Conservation (phyloP, 2,113 vertebrate genomes). For the Sylvietta virens region DNA sequence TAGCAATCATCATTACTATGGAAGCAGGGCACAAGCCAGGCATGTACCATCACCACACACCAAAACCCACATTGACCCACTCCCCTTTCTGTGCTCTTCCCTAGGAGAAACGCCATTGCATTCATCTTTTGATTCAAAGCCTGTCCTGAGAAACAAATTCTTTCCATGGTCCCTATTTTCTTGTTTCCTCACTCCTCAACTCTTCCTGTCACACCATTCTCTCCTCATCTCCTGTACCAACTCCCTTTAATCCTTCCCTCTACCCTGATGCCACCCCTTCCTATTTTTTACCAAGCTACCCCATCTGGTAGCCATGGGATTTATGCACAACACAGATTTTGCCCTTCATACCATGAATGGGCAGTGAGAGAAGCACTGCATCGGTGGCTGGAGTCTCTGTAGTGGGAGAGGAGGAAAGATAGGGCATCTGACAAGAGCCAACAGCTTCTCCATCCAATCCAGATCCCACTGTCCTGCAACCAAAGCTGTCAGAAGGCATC, state of each 20-base stretch:
- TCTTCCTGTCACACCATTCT: background rate
- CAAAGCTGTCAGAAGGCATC: background rate
- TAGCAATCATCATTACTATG: background rate
- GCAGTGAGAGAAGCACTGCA: background rate
- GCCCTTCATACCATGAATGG: background rate
- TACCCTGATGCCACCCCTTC: fast-evolving
- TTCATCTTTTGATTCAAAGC: background rate
- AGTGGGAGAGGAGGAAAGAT: background rate
- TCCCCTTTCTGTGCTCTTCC: background rate
- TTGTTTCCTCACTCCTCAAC: background rate
- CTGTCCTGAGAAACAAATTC: background rate
- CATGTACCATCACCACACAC: background rate
- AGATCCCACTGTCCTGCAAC: background rate
- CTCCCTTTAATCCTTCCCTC: background rate
- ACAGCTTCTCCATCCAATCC: background rate
- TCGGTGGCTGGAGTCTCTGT: background rate
- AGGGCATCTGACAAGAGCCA: background rate
- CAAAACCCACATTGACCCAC: background rate
- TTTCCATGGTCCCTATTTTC: fast-evolving
- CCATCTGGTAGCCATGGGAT: background rate
- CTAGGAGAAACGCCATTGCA: background rate
- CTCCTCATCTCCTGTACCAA: background rate
- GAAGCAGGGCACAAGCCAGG: background rate
- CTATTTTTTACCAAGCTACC: background rate
- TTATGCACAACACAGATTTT: background rate